Evolutionary conservation across 2,888 invertebrate species (phyloP).

Genomic region (Morinoia aosen): DNA sequence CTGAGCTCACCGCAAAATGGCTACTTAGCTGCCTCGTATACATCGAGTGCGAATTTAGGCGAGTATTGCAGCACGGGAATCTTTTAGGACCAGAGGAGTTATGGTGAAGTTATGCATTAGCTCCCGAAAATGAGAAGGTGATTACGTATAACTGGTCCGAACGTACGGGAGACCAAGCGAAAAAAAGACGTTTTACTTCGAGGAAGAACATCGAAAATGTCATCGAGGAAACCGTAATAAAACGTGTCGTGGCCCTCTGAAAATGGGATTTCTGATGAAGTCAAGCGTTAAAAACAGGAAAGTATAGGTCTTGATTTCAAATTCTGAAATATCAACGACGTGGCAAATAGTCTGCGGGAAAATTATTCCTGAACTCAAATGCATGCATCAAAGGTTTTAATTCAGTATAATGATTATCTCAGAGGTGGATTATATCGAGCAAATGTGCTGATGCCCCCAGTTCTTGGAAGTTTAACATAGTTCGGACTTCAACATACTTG

Average conservation of each 20-base stretch:
- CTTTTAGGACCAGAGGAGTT: background rate
- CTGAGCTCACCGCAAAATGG: background rate
- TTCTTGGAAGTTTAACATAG: too few relatives aligned
- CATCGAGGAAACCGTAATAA: background rate
- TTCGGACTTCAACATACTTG: too few relatives aligned
- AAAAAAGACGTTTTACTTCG: background rate
- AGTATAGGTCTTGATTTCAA: too few relatives aligned
- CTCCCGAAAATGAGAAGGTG: background rate
- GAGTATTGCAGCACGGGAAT: background rate
- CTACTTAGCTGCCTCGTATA: background rate
- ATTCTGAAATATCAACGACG: too few relatives aligned
- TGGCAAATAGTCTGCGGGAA: too few relatives aligned
- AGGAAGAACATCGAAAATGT: background rate
- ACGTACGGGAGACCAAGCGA: background rate
- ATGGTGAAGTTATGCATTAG: background rate
- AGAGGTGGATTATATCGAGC: too few relatives aligned
- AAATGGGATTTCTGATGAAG: too few relatives aligned
- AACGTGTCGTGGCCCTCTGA: background rate
- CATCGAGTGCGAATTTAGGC: background rate
- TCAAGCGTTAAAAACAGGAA: too few relatives aligned
- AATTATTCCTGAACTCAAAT: too few relatives aligned
- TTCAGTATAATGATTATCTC: too few relatives aligned
- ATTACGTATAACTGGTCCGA: background rate
- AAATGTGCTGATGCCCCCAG: too few relatives aligned
- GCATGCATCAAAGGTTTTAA: too few relatives aligned